phyloP scores from a whole-genome alignment of 1,140 invertebrate species.

The Stegodyphus dumicola region DNA sequence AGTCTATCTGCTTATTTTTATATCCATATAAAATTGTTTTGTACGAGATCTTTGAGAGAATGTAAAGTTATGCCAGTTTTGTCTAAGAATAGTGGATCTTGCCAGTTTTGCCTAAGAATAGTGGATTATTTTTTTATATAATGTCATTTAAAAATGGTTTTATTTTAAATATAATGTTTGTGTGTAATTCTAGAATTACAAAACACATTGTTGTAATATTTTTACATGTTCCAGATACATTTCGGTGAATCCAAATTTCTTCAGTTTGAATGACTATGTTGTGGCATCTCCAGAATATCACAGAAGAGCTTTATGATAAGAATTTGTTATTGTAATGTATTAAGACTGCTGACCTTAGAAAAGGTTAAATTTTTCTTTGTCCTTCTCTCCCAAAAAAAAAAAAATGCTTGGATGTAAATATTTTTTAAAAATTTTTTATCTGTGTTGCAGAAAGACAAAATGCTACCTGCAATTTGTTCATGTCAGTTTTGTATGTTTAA shows the following conservation, averaged over 20 bases:
- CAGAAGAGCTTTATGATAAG: constrained; percentile 74
- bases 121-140: too few relatives aligned
- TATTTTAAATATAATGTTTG: constrained; percentile 29
- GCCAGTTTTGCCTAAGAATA: too few relatives aligned
- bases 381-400: not conserved
- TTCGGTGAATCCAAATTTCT: constrained; percentile 72
- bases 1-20: too few relatives aligned
- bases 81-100: too few relatives aligned
- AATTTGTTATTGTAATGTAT: not conserved
- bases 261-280: constrained; percentile 86
- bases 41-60: too few relatives aligned
- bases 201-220: not conserved
- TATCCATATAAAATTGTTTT: too few relatives aligned
- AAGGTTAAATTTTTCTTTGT: not conserved
- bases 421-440: too few relatives aligned
- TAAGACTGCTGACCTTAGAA: not conserved
- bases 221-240: constrained; percentile 33
- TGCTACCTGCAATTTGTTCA: too few relatives aligned
- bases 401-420: too few relatives aligned
- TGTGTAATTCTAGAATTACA: not conserved
- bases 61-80: too few relatives aligned
- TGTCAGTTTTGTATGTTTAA: too few relatives aligned
- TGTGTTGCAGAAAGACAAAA: too few relatives aligned
- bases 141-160: constrained; percentile 72
- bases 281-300: constrained; percentile 92